Conservation (phyloP, 1,140 invertebrate species). For the Drosophila kohkoa region DNA sequence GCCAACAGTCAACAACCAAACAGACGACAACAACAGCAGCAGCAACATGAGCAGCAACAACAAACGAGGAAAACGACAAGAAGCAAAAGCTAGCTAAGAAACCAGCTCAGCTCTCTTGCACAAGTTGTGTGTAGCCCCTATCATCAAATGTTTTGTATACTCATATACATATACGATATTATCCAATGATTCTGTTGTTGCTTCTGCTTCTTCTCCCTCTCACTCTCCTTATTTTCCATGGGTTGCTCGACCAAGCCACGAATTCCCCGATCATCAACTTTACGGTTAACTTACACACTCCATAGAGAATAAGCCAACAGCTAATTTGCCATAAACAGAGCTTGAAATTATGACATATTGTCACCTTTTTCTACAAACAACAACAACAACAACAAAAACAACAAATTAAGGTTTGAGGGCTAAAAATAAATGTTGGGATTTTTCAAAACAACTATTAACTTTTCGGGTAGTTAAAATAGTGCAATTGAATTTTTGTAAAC, state of each 20-base stretch:
- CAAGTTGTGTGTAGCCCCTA: conserved; percentile 20
- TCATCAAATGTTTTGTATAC: conserved; percentile 50
- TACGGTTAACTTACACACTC: neutral
- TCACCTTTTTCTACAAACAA: neutral
- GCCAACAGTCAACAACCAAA: conserved; percentile 40
- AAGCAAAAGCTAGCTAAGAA: conserved; percentile 20
- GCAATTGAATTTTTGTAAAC: no score
- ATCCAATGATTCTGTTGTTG: conserved; percentile 44
- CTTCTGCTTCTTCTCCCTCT: neutral
- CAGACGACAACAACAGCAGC: conserved; percentile 28
- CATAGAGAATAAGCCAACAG: neutral
- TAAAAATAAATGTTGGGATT: no score
- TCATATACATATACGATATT: conserved; percentile 46
- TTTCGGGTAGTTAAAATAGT: no score
- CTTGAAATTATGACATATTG: neutral
- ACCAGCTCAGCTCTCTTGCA: conserved; percentile 25
- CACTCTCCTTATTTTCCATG: conserved; percentile 1
- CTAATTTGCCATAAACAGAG: conserved; percentile 1
- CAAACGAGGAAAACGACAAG: conserved; percentile 21
- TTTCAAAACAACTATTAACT: no score
- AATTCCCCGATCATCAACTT: neutral
- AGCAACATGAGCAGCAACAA: neutral
- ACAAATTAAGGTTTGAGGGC: no score
- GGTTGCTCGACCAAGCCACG: neutral
- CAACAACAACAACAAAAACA: neutral